Evolutionary conservation across 2,888 invertebrate genomes (phyloP), one percentile per base, ranked within the genome.

Genomic region (Cephus runcator): DNA sequence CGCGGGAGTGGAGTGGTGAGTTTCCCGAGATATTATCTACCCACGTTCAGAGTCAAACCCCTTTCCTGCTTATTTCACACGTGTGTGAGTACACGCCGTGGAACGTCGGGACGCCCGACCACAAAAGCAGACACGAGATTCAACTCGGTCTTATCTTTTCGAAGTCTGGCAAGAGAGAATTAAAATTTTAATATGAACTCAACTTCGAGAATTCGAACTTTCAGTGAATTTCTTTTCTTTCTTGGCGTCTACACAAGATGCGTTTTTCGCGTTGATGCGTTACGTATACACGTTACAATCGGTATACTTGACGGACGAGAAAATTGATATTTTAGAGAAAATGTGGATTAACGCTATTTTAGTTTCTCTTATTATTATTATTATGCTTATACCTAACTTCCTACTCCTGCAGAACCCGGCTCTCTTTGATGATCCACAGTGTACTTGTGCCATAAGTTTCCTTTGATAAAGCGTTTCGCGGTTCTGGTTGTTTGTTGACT

Each of bases 1-100:
- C 71, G 31, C 71, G 71, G 9, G 71, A 71, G 31, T 71, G 71
- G 34, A 71, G 71, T 71, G 71, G 71, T 71, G 71, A 71, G 71
- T 71, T 71, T 34, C 71, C 30, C 71, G 33, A 71, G 71, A 71
- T 71, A 71, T 33, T 31, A 71, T 71, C 71, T 71, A 34, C 33
- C 71, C 71, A 34, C 56, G 71, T 23, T 31, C 71, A 71, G 2
- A 71, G 71, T 71, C 33, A 15, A 34, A 71, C 71, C 71, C 71
- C 71, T 71, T 71, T 71, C 71, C 33, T 71, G 71, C 71, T 31
- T 56, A 56, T 56, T 56, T 56, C 71, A 71, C 71, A 34, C 71
- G 34, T 15, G 31, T 33, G 34, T 71, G 34, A 33, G 71, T 11
- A 71, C n/a, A 71, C 71, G 11, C 33, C 56, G 9, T 15, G 56